A percentile compares a stretch with the other conserved stretches of the same genome.
Conservation (phyloP, 2,113 vertebrate species). For the Butorides virescens region DNA sequence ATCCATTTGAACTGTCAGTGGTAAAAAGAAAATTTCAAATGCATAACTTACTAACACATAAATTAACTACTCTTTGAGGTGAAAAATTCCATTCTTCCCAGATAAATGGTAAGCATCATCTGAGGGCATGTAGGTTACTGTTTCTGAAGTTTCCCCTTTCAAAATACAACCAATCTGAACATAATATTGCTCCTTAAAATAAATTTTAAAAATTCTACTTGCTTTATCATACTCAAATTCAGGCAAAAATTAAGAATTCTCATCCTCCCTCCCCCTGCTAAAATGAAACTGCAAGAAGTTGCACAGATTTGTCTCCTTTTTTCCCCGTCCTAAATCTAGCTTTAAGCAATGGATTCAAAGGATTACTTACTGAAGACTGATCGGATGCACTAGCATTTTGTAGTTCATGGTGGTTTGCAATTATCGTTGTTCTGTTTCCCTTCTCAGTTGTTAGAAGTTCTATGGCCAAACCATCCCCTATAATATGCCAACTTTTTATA, state of each 20-base stretch:
- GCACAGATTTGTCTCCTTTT: not conserved
- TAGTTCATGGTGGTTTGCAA: conserved; percentile 81
- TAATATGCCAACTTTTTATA: conserved; percentile 94
- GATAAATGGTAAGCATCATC: not conserved
- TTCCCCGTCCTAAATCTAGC: not conserved
- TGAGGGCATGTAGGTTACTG: not conserved
- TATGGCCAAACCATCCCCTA: conserved; percentile 92
- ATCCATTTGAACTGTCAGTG: not conserved
- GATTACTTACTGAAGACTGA: conserved; percentile 86
- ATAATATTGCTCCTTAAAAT: not conserved
- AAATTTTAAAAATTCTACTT: not conserved
- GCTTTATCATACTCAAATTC: not conserved
- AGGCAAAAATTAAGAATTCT: not conserved
- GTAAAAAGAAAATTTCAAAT: not conserved
- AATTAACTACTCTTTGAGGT: not conserved
- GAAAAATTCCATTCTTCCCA: not conserved
- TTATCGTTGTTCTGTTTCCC: conserved; percentile 86
- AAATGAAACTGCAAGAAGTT: not conserved
- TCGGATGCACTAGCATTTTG: conserved; percentile 82
- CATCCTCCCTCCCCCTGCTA: not conserved
- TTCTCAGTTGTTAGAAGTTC: conserved; percentile 90
- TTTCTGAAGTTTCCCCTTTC: not conserved
- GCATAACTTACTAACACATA: not conserved
- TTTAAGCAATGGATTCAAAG: not conserved
- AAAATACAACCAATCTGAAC: not conserved